Base-by-base conservation (phyloP, 30 jellyfish, hydroid and myxozoan species). In the Sanderia malayensis region DNA sequence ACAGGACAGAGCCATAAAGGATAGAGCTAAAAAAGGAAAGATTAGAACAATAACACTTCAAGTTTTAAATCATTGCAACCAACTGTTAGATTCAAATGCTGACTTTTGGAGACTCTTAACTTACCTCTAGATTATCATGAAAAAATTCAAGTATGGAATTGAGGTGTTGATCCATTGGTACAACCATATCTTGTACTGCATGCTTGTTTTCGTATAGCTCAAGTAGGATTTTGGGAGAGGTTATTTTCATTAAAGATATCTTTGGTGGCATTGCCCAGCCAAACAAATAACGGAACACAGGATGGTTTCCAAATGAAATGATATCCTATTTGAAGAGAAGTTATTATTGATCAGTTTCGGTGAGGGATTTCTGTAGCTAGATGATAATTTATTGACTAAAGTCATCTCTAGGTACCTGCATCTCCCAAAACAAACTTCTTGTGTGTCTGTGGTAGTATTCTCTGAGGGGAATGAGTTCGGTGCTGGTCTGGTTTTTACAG, bases 221-320 rank as follows among this genome's bases (percentile, higher is more conserved):
- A 8, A 80, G 83, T 44, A 80, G 22, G 37, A 67, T 46, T 41
- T 80, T 83, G 15, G 92, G 92, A 37, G 84, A 66, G 71, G 92
- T 80, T 21, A 80, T 52, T 70, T 80, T 80, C 29, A 80, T 31
- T 4, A 80, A 63, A 1, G 92, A 80, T 28, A 80, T 80, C 76
- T 80, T 70, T 33, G 92, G 92, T 30, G 92, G 92, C 92, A 80
- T 80, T 25, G 92, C 73, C 92, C 92, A 80, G 20, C 92, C 92
- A 28, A 80, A 66, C n/a, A 80, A 34, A 67, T 44, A 80, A 9
- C 92, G 83, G 58, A 80, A 80, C 4, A 80, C 22, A 34, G 84
- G 78, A 32, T 80, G 24, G 57, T 67, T 80, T 32, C 92, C 92
- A 45, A 80, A 80, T 60, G 92, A 82, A 31, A 80, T 9, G 73